These are phyloP conservation scores for Propithecus deckenii DNA, from an alignment of 2,797 vertebrate species.

Conservation along the genomic window DNA sequence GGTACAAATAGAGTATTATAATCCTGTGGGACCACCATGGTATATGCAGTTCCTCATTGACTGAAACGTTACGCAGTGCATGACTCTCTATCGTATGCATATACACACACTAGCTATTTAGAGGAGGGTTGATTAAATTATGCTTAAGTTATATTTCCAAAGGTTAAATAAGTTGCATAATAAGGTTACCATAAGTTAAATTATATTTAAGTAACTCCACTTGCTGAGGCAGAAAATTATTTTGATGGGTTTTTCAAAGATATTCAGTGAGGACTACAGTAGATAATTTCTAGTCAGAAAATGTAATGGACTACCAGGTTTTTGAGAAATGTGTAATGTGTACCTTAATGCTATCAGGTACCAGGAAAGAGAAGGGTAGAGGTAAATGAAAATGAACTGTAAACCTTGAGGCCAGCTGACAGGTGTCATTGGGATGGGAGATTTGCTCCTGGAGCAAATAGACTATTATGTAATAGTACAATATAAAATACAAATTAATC, in stretches of 20 bases:
- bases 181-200: not conserved
- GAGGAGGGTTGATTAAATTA: not conserved
- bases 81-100: not conserved
- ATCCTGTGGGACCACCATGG: not conserved
- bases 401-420: not conserved
- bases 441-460: not conserved
- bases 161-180: not conserved
- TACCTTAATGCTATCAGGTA: not conserved
- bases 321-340: not conserved
- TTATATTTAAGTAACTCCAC: not conserved
- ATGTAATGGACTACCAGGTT: not conserved
- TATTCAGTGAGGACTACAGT: not conserved
- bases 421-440: not conserved
- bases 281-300: not conserved
- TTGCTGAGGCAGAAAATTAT: slow-evolving; percentile 9
- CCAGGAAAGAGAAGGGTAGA: not conserved
- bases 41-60: not conserved
- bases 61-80: not conserved
- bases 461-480: not conserved
- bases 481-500: not conserved
- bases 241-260: not conserved
- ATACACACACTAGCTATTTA: not conserved
- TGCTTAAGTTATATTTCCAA: slow-evolving; percentile 1
- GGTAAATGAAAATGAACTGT: not conserved
- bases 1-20: not conserved